phyloP scores from a whole-genome alignment of 64 coral and sea anemone genomes.

The Stichodactyla helianthus region DNA sequence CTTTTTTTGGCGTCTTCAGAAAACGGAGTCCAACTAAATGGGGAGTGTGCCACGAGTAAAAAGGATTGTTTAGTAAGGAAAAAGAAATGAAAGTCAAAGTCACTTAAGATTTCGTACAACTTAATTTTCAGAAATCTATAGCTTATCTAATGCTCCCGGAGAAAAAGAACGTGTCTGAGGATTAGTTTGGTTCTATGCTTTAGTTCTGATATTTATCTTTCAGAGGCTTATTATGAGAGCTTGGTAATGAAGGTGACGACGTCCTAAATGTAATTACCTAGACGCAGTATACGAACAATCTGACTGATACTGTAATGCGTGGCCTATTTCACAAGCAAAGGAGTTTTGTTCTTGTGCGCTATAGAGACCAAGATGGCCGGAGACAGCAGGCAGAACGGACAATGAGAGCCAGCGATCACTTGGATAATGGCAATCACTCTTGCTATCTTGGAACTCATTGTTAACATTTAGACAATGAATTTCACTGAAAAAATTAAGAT shows the following conservation, averaged over 20 bases:
- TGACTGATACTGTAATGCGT: neutral
- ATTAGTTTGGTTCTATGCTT: no score
- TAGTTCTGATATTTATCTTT: neutral
- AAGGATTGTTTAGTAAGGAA: no score
- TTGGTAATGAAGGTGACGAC: neutral
- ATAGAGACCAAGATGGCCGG: neutral
- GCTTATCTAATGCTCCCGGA: no score
- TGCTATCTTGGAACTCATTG: neutral
- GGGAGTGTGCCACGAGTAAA: no score
- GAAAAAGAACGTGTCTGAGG: no score
- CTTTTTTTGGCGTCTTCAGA: no score
- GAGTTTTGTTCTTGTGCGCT: neutral
- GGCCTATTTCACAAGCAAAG: neutral
- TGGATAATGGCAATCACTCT: neutral
- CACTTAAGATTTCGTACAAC: no score
- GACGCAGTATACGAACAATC: neutral
- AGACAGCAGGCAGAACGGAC: neutral
- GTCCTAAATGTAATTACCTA: neutral
- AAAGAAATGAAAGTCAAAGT: no score
- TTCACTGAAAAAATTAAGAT: neutral
- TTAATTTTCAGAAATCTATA: no score
- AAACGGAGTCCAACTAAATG: no score
- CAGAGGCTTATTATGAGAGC: neutral
- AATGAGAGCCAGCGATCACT: neutral
- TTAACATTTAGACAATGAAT: neutral